These are phyloP conservation scores for Conopomorpha cramerella DNA, from an alignment of 1,140 invertebrate species.

Conservation along the genomic window DNA sequence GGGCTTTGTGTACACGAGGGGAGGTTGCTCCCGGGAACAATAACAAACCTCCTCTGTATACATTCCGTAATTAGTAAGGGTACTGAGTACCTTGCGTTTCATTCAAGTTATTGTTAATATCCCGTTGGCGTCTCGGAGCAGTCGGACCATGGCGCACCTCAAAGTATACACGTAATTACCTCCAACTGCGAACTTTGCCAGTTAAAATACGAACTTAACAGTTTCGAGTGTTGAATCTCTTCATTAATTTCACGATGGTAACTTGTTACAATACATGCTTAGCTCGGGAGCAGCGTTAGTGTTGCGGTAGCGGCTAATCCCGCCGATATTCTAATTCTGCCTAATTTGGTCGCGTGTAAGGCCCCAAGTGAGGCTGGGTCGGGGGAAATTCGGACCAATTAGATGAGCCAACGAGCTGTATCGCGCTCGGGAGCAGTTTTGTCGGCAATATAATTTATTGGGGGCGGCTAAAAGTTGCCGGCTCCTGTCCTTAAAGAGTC, in stretches of 20 bases:
- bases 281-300: conserved; percentile 30
- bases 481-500: conserved; percentile 54
- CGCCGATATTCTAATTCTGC: conserved; percentile 30
- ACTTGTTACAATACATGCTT: conserved; percentile 46
- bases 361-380: conserved; percentile 36
- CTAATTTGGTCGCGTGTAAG: conserved; percentile 40
- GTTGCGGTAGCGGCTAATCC: conserved; percentile 32
- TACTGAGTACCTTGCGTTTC: no score
- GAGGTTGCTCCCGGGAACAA: no score
- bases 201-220: no score
- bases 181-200: no score
- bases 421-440: conserved; percentile 53
- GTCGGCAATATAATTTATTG: conserved; percentile 59
- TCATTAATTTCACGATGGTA: conserved; percentile 41
- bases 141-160: no score
- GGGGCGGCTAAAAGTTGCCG: conserved; percentile 48
- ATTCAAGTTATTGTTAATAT: no score
- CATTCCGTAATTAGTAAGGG: no score
- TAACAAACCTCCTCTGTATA: no score
- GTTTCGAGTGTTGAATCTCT: no score
- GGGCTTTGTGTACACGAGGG: no score
- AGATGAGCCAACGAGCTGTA: conserved; percentile 54
- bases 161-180: no score
- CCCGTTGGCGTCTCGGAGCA: no score
- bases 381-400: conserved; percentile 53